These are phyloP conservation scores for Eumacrocentrus americanus DNA, from an alignment of 2,888 invertebrate species.

Conservation along the genomic window DNA sequence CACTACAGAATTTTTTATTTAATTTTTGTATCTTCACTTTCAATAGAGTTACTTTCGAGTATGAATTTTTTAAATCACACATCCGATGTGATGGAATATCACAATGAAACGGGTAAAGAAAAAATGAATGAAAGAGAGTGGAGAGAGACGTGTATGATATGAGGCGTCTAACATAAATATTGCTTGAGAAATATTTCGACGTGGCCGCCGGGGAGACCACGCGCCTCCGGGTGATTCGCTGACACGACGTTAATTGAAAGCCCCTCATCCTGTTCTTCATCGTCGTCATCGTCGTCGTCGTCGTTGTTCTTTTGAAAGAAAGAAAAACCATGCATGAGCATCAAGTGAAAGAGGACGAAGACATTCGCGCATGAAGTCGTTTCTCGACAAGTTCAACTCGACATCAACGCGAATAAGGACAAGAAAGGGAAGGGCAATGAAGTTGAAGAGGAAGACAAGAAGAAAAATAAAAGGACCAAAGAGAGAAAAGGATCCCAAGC, in stretches of 20 bases:
- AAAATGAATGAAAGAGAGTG: not conserved
- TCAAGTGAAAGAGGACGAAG: too few relatives aligned
- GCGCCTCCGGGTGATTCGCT: slow-evolving; percentile 49
- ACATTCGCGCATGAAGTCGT: too few relatives aligned
- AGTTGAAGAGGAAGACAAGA: slow-evolving; percentile 23
- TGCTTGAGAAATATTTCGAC: slow-evolving; percentile 53
- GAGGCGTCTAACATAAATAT: slow-evolving; percentile 53
- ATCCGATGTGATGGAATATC: slow-evolving; percentile 20
- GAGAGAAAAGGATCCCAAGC: slow-evolving; percentile 21
- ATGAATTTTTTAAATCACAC: slow-evolving; percentile 9
- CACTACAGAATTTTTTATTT: too few relatives aligned
- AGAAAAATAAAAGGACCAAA: slow-evolving; percentile 19
- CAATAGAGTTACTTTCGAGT: slow-evolving; percentile 3
- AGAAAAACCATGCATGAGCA: too few relatives aligned
- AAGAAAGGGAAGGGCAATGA: slow-evolving; percentile 25
- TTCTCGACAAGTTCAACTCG: not conserved
- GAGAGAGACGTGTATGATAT: slow-evolving; percentile 12
- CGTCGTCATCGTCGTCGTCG: not conserved
- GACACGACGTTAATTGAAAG: slow-evolving; percentile 56
- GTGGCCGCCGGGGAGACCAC: slow-evolving; percentile 40
- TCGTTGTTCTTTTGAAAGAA: not conserved
- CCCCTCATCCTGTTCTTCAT: slow-evolving; percentile 31
- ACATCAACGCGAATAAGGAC: slow-evolving; percentile 10
- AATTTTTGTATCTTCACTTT: too few relatives aligned
- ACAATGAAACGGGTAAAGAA: not conserved